Percentiles rank a stretch among this genome's conserved stretches.
phyloP scores from a whole-genome alignment of 2,797 vertebrate genomes.

The Pseudochaenichthys georgianus region DNA sequence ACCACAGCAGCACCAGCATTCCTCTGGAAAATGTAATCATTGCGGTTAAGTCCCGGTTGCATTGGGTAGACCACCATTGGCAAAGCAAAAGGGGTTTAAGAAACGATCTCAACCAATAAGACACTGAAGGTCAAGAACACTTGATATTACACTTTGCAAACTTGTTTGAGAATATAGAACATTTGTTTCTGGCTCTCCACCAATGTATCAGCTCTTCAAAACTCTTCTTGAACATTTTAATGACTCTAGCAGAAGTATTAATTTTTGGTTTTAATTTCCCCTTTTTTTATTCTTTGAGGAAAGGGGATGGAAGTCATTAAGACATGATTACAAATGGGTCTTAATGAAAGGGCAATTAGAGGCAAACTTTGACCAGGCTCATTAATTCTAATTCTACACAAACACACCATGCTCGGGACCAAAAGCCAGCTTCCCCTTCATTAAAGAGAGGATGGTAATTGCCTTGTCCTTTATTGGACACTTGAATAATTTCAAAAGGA shows the following conservation, averaged over 20 bases:
- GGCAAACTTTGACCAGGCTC: slow-evolving; percentile 85
- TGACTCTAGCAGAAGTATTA: slow-evolving; percentile 53
- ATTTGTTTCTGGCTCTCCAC: neutral
- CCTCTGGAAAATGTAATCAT: slow-evolving; percentile 37
- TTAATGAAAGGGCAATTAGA: slow-evolving; percentile 88
- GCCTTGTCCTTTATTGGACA: slow-evolving; percentile 84
- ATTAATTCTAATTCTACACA: slow-evolving; percentile 86
- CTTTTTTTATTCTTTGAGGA: slow-evolving; percentile 45
- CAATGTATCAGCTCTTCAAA: slow-evolving; percentile 33
- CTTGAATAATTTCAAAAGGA: slow-evolving; percentile 81
- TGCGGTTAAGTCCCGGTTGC: slow-evolving; percentile 14
- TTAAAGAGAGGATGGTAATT: slow-evolving; percentile 83
- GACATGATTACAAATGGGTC: slow-evolving; percentile 84
- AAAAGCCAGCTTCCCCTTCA: slow-evolving; percentile 79
- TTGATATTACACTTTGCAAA: neutral
- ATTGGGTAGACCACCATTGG: slow-evolving; percentile 22
- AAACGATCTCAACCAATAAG: slow-evolving; percentile 4
- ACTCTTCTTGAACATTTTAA: slow-evolving; percentile 56
- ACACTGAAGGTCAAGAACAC: neutral
- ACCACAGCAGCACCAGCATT: slow-evolving; percentile 41
- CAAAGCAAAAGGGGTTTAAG: slow-evolving; percentile 14
- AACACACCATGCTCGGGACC: slow-evolving; percentile 72
- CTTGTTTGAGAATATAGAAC: slow-evolving; percentile 5
- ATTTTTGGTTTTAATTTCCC: slow-evolving; percentile 62
- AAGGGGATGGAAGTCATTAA: slow-evolving; percentile 82